These are phyloP conservation scores for Lycodopsis pacificus DNA, from an alignment of 2,797 vertebrate species.

Conservation along the genomic window DNA sequence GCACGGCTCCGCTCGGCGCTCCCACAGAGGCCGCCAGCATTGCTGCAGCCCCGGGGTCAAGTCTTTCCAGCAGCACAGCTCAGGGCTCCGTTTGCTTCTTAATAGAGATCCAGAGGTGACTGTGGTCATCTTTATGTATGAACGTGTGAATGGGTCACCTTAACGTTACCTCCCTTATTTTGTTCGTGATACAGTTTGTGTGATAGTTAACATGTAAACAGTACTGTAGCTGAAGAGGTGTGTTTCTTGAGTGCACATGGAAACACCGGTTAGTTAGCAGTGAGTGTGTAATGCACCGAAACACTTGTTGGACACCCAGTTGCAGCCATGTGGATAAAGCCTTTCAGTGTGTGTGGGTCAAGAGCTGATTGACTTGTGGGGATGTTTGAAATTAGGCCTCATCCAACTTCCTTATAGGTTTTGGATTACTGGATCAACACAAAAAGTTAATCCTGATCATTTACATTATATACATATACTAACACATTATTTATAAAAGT, in stretches of 20 bases:
- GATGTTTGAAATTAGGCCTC: not conserved
- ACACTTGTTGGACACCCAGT: not conserved
- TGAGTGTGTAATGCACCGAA: constrained; percentile 1
- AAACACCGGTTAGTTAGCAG: not conserved
- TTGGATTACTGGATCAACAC: not conserved
- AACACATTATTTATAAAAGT: not conserved
- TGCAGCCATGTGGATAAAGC: constrained; percentile 3
- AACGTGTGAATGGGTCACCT: constrained; percentile 8
- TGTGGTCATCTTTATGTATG: constrained; percentile 24
- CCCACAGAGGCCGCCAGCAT: constrained; percentile 70
- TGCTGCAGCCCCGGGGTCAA: constrained; percentile 63
- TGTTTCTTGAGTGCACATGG: not conserved
- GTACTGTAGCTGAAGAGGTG: not conserved
- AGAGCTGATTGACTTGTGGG: constrained; percentile 17
- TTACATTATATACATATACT: not conserved
- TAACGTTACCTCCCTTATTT: not conserved
- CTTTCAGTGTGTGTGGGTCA: not conserved
- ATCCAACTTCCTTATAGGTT: constrained; percentile 15
- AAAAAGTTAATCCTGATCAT: not conserved
- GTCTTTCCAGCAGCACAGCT: constrained; percentile 63
- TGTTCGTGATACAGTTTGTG: not conserved
- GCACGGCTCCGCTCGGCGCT: constrained; percentile 62
- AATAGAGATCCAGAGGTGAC: constrained; percentile 36
- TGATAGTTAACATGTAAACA: not conserved
- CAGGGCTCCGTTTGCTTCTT: constrained; percentile 28